Conservation (phyloP, 2,797 vertebrate genomes). For the Limnodromus scolopaceus region DNA sequence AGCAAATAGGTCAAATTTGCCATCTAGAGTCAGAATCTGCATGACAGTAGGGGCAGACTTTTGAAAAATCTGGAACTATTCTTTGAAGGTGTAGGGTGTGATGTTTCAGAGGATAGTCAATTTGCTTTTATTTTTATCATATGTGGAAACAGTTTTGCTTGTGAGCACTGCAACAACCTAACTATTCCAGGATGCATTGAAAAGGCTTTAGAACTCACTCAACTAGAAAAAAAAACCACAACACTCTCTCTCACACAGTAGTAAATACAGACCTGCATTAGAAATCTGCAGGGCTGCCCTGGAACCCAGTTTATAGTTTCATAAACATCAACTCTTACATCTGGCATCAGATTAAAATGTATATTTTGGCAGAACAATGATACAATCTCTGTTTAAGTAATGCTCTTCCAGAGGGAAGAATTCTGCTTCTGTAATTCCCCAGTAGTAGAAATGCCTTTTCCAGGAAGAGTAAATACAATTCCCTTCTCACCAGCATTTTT, state of each 20-base stretch:
- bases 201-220: background rate
- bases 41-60: background rate
- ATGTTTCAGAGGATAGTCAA: background rate
- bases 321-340: background rate
- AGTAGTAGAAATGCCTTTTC: background rate
- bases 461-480: background rate
- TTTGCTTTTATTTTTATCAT: background rate
- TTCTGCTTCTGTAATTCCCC: background rate
- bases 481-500: background rate
- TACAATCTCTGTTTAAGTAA: background rate
- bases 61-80: background rate
- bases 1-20: background rate
- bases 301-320: background rate
- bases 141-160: background rate
- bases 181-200: background rate
- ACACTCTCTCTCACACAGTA: background rate
- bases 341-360: constrained; percentile 1
- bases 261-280: background rate
- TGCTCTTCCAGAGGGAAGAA: background rate
- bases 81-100: background rate
- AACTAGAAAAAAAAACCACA: background rate
- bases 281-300: background rate
- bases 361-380: background rate
- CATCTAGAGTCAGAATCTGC: background rate
- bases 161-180: background rate